Evolutionary conservation across 2,797 vertebrate species (phyloP), one percentile per base, ranked within the genome.

Genomic region (Valencia hispanica): DNA sequence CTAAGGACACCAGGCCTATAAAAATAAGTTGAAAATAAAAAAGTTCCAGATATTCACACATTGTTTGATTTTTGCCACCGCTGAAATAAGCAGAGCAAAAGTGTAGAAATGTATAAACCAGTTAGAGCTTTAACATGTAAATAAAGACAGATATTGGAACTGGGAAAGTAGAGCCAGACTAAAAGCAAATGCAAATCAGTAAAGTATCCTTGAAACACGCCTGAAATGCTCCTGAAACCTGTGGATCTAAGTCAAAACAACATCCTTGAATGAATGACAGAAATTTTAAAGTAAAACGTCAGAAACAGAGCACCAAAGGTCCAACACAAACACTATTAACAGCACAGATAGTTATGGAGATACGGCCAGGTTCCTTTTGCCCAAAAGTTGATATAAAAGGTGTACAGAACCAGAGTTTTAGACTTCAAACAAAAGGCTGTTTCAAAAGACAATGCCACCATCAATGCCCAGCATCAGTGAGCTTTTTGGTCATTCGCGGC

Each of bases 231-330:
- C 75, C 41, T 17, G 5, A 32, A n/a, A 84, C 25, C 45, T 57
- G 30, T 55, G 51, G 25, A 48, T 22, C 68, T 45, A 70, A 32
- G 50, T 61, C 72, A 65, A 15, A 74, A 75, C 45, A 55, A 27
- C 76, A 81, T 80, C 47, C 72, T 50, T 65, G 34, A 83, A 74
- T 80, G 53, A 76, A 66, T 79, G 51, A 79, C 43, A 63, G 18
- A 75, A 80, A 57, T 12, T 27, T n/a, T 57, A n/a, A 30, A 30
- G n/a, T n/a, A n/a, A n/a, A n/a, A n/a, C n/a, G n/a, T n/a, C n/a
- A n/a, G n/a, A n/a, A n/a, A n/a, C n/a, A n/a, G n/a, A n/a, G n/a
- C n/a, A n/a, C n/a, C n/a, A n/a, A n/a, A n/a, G n/a, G n/a, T n/a
- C n/a, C 55, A 59, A 59, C 55, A 30, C 27, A 30, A 3, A 4